Evolutionary conservation across 2,797 vertebrate genomes (phyloP).

Genomic region (Poeciliopsis turneri): DNA sequence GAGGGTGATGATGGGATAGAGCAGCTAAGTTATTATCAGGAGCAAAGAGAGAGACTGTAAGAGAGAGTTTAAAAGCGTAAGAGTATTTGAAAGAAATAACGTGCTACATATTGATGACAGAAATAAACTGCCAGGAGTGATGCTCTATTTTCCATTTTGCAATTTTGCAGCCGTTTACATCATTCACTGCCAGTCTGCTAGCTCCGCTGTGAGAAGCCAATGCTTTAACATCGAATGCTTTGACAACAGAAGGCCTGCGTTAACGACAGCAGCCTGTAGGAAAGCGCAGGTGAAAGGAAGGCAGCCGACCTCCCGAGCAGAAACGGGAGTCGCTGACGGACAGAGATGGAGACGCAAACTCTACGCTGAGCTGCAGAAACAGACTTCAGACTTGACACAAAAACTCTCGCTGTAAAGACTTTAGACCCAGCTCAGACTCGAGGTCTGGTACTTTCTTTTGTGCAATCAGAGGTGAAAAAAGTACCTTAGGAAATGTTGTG

Average conservation of each 20-base stretch:
- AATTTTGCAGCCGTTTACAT: slow-evolving; percentile 39
- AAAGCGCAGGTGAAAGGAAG: not conserved
- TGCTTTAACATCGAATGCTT: slow-evolving; percentile 26
- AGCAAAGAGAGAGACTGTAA: slow-evolving; percentile 13
- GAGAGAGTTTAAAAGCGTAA: slow-evolving; percentile 9
- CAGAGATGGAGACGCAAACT: not conserved
- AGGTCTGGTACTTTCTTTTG: not conserved
- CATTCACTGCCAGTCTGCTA: slow-evolving; percentile 31
- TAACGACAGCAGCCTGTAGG: slow-evolving; percentile 37
- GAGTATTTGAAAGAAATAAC: slow-evolving; percentile 12
- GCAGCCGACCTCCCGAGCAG: slow-evolving; percentile 6
- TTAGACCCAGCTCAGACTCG: not conserved
- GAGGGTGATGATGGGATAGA: slow-evolving; percentile 17
- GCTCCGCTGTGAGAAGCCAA: slow-evolving; percentile 35
- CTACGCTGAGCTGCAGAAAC: not conserved
- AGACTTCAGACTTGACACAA: slow-evolving; percentile 3
- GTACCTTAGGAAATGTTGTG: not conserved
- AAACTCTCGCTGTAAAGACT: not conserved
- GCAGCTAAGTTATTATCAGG: slow-evolving; percentile 39
- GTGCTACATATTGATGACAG: slow-evolving; percentile 31
- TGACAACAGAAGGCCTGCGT: slow-evolving; percentile 27
- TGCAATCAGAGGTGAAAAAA: not conserved
- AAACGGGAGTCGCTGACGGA: not conserved
- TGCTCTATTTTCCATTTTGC: slow-evolving; percentile 40
- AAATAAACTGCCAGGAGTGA: slow-evolving; percentile 45